Evolutionary conservation across 2,113 vertebrate genomes (phyloP).

Genomic region (Pelecanus crispus): DNA sequence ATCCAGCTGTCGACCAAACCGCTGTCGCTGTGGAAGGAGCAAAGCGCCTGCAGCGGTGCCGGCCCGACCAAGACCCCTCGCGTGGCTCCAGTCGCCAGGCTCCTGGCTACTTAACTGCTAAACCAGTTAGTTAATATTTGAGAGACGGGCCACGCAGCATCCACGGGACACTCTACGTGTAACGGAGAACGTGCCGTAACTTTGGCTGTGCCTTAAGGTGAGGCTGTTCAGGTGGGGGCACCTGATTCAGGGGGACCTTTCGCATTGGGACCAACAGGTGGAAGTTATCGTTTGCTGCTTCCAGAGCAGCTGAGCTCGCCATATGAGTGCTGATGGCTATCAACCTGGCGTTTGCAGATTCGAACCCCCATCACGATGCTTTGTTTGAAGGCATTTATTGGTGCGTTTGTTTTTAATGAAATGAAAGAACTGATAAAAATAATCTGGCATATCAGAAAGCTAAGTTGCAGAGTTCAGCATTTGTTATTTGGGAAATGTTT

Average conservation of each 20-base stretch:
- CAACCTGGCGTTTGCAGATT: background rate
- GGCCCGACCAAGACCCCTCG: background rate
- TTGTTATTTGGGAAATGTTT: background rate
- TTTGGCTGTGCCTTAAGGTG: background rate
- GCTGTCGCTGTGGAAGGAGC: background rate
- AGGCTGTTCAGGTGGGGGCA: background rate
- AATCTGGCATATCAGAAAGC: background rate
- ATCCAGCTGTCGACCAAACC: background rate
- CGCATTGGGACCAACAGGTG: background rate
- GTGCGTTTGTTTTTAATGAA: background rate
- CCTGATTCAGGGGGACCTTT: too few relatives aligned
- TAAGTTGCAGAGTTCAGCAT: background rate
- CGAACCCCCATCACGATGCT: background rate
- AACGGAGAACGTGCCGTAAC: accelerated
- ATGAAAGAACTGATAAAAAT: background rate
- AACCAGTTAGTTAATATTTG: background rate
- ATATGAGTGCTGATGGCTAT: too few relatives aligned
- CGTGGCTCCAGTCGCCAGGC: background rate
- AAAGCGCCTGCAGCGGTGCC: background rate
- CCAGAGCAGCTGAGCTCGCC: too few relatives aligned
- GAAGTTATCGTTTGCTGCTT: background rate
- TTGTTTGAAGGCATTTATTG: background rate
- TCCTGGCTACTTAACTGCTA: background rate
- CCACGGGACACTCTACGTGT: accelerated
- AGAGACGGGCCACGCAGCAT: background rate